These are phyloP conservation scores for Drosophila tripunctata DNA, from an alignment of 2,888 invertebrate species.

Conservation along the genomic window DNA sequence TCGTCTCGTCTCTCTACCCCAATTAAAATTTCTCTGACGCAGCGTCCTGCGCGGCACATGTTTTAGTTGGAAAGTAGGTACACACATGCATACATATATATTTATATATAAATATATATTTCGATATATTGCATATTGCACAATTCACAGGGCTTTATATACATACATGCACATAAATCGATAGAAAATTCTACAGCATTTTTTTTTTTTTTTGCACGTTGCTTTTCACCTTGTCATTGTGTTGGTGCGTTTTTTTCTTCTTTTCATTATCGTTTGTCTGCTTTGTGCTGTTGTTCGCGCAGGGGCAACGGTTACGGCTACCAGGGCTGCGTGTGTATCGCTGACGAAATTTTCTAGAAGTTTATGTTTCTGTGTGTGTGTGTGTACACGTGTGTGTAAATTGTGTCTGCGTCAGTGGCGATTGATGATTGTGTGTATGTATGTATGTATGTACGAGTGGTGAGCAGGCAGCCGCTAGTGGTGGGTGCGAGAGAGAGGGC, in stretches of 20 bases:
- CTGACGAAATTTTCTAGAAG: conserved; percentile 73
- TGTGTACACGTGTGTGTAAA: conserved; percentile 19
- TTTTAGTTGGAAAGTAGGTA: conserved; percentile 40
- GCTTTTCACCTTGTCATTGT: conserved; percentile 52
- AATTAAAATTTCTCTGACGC: conserved; percentile 51
- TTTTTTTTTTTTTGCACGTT: conserved; percentile 55
- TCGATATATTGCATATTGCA: conserved; percentile 30
- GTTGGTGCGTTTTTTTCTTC: conserved; percentile 39
- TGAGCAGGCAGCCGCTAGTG: background rate
- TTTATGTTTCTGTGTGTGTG: conserved; percentile 30
- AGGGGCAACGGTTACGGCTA: conserved; percentile 58
- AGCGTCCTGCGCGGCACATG: conserved; percentile 78
- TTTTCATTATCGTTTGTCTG: conserved; percentile 47
- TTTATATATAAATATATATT: conserved; percentile 7
- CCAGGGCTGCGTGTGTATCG: conserved; percentile 64
- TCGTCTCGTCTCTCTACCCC: conserved; percentile 29
- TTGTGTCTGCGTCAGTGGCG: conserved; percentile 20
- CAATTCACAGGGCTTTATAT: conserved; percentile 37
- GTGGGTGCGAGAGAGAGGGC: conserved; percentile 11
- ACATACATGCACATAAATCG: conserved; percentile 54
- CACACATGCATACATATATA: background rate
- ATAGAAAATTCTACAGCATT: conserved; percentile 66
- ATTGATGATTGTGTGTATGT: background rate
- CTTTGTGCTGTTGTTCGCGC: conserved; percentile 63
- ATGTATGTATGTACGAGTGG: conserved; percentile 3